These are phyloP conservation scores for Heterodera filipjevi DNA, from an alignment of 2,888 invertebrate genomes.

Conservation along the genomic window DNA sequence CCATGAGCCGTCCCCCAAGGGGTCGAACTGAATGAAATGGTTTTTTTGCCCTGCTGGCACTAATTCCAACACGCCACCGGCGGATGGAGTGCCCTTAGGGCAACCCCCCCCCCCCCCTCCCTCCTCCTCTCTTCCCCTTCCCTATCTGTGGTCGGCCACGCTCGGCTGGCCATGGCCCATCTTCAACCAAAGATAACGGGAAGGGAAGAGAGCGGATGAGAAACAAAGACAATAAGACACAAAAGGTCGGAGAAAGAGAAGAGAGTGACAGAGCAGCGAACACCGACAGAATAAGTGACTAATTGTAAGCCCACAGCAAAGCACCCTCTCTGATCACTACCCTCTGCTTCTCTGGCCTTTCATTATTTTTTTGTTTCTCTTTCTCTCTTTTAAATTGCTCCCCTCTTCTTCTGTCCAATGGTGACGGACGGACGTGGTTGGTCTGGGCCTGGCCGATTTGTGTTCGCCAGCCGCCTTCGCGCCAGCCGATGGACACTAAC, in stretches of 20 bases:
- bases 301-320: neutral
- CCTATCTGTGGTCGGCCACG: neutral
- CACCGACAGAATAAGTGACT: neutral
- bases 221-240: neutral
- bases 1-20: neutral
- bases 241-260: neutral
- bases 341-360: neutral
- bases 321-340: neutral
- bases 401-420: neutral
- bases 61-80: neutral
- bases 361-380: neutral
- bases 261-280: neutral
- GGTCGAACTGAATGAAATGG: neutral
- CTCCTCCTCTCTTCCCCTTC: too few relatives aligned
- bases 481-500: constrained; percentile 12
- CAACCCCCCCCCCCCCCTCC: too few relatives aligned
- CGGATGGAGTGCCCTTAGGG: neutral
- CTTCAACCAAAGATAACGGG: neutral
- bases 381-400: neutral
- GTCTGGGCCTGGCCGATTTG: neutral
- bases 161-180: constrained; percentile 15
- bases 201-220: neutral
- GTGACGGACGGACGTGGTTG: constrained; percentile 5
- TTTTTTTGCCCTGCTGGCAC: neutral
- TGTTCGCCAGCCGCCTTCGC: neutral